Evolutionary conservation across 1,140 invertebrate species (phyloP).

Genomic region (Sarcophaga bullata): DNA sequence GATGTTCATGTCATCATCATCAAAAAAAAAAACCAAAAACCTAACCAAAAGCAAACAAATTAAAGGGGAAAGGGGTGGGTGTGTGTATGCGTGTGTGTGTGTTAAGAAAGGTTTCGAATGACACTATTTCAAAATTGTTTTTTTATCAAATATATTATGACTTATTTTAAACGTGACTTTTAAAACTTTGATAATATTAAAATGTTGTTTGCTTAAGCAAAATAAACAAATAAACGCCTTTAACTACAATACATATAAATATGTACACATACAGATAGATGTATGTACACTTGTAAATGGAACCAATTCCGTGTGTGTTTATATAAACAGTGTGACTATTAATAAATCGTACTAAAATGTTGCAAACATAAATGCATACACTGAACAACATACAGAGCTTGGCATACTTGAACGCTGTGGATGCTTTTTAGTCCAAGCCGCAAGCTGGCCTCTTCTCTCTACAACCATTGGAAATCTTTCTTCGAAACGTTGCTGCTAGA

Average conservation of each 20-base stretch:
- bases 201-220: conserved; percentile 7
- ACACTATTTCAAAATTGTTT: background rate
- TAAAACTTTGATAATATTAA: conserved; percentile 7
- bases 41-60: background rate
- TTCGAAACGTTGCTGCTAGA: no score
- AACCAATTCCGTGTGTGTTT: background rate
- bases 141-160: conserved; percentile 22
- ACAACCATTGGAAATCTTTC: no score
- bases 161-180: conserved; percentile 29
- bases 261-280: background rate
- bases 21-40: background rate
- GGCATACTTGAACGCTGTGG: no score
- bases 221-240: conserved; percentile 9
- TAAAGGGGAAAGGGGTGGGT: background rate
- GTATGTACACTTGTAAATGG: background rate
- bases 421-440: no score
- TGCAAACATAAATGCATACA: background rate
- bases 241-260: no score
- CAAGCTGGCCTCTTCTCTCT: no score
- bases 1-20: background rate
- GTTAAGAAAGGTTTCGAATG: background rate
- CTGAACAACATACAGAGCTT: no score
- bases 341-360: background rate
- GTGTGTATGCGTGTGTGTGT: background rate
- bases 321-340: background rate